Evolutionary conservation across 2,797 vertebrate species (phyloP).

Genomic region (Chelonia mydas): DNA sequence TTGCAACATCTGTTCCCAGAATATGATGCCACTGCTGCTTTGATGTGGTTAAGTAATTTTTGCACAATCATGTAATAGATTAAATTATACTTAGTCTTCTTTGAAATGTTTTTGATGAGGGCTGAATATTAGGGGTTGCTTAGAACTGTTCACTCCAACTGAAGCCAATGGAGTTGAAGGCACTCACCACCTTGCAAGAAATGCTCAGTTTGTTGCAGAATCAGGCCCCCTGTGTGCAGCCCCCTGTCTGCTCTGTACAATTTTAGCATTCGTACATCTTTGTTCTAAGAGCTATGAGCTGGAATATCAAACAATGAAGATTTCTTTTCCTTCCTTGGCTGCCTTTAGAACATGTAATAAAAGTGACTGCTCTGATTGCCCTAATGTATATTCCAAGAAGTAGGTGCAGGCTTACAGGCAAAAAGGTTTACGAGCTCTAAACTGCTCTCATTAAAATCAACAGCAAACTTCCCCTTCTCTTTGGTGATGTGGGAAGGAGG

Average conservation of each 20-base stretch:
- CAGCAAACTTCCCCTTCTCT: neutral
- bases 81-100: conserved; percentile 73
- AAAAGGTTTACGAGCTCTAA: neutral
- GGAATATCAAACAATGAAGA: neutral
- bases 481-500: neutral
- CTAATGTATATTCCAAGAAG: neutral
- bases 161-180: neutral
- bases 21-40: conserved; percentile 73
- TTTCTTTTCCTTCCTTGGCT: neutral
- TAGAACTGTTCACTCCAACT: neutral
- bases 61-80: conserved; percentile 72
- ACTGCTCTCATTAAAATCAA: neutral
- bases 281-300: neutral
- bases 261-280: neutral
- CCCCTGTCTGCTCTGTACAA: neutral
- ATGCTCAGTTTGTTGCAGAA: neutral
- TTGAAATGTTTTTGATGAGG: conserved; percentile 50
- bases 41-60: conserved; percentile 83
- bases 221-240: neutral
- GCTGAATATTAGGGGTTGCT: neutral
- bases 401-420: neutral
- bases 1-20: conserved; percentile 74
- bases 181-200: neutral
- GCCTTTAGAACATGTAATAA: neutral
- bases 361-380: accelerated